phyloP scores from a whole-genome alignment of 2,888 invertebrate species.

The Cantharis lateralis region DNA sequence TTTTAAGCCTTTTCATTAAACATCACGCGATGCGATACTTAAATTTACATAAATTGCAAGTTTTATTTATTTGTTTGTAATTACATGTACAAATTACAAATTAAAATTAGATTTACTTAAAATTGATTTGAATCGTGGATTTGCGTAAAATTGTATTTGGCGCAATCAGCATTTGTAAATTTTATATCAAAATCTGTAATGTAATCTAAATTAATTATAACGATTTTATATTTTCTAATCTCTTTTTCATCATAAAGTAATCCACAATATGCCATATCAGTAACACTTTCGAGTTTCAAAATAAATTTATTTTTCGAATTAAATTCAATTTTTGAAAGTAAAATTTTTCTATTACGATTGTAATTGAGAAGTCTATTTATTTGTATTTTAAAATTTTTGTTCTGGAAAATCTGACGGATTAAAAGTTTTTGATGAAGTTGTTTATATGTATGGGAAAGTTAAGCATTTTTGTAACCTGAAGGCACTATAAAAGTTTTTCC shows the following conservation, averaged over 20 bases:
- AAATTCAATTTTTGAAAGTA: neutral
- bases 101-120: neutral
- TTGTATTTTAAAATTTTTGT: slow-evolving; percentile 24
- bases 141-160: neutral
- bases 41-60: slow-evolving; percentile 15
- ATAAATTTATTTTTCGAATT: neutral
- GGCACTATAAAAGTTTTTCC: slow-evolving; percentile 28
- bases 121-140: neutral
- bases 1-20: slow-evolving; percentile 13
- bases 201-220: neutral
- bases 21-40: slow-evolving; percentile 22
- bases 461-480: slow-evolving; percentile 24
- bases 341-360: slow-evolving; percentile 18
- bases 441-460: slow-evolving; percentile 29
- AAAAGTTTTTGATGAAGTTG: slow-evolving; percentile 32
- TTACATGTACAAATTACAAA: slow-evolving; percentile 8
- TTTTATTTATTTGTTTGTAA: slow-evolving; percentile 2
- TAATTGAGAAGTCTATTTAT: slow-evolving; percentile 24
- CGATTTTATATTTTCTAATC: neutral
- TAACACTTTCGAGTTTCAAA: neutral
- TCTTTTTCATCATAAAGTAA: neutral
- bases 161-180: neutral
- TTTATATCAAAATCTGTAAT: neutral
- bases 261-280: neutral
- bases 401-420: slow-evolving; percentile 23